Evolutionary conservation across 2,113 vertebrate genomes (phyloP).

Genomic region (Prunella himalayana): DNA sequence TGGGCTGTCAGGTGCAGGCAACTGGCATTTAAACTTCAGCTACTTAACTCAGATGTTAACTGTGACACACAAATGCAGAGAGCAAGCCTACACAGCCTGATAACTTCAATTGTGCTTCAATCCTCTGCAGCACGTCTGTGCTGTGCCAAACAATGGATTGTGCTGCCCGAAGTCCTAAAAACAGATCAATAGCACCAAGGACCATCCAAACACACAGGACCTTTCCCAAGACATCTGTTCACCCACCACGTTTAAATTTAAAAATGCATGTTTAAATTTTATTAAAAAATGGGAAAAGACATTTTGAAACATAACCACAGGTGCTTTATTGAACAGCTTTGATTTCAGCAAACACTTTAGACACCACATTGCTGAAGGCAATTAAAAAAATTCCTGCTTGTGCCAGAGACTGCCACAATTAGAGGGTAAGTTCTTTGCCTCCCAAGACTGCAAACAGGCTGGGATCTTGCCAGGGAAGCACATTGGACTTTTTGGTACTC

Average conservation of each 20-base stretch:
- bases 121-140: not conserved
- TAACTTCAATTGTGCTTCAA: not conserved
- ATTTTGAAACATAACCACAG: not conserved
- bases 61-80: not conserved
- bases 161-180: not conserved
- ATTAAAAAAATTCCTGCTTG: not conserved
- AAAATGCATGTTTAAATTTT: not conserved
- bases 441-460: not conserved
- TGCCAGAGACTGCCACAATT: not conserved
- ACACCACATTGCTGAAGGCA: not conserved
- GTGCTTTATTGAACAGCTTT: not conserved
- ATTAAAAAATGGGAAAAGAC: not conserved
- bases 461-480: not conserved
- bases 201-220: not conserved
- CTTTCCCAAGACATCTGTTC: not conserved
- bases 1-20: not conserved
- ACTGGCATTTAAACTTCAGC: not conserved
- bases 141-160: not conserved
- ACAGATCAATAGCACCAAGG: not conserved
- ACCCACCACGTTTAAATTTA: not conserved
- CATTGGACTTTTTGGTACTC: accelerated
- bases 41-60: not conserved
- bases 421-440: not conserved
- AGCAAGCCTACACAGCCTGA: not conserved
- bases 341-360: not conserved